Evolutionary conservation across 2,113 vertebrate species (phyloP).

Genomic region (Struthio camelus): DNA sequence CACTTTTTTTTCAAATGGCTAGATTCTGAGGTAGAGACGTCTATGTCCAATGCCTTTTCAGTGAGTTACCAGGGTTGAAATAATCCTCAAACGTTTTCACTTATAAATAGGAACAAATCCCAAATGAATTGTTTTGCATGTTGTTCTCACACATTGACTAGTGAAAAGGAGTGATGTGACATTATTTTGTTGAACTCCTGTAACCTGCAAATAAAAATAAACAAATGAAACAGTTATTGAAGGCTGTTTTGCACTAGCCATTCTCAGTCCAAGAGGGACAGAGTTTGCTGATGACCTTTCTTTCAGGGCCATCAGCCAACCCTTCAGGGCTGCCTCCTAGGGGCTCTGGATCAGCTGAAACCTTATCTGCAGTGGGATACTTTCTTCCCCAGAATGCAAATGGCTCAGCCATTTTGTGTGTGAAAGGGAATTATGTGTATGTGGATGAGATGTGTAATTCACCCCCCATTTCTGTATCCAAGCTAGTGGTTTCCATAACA

Average conservation of each 20-base stretch:
- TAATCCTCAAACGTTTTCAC: background rate
- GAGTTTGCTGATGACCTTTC: background rate
- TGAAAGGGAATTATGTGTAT: background rate
- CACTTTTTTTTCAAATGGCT: background rate
- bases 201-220: background rate
- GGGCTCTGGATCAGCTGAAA: background rate
- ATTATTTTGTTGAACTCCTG: background rate
- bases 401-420: background rate
- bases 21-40: background rate
- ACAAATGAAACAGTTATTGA: background rate
- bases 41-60: background rate
- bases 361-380: background rate
- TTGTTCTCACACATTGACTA: background rate
- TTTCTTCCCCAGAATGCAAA: background rate
- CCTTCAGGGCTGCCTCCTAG: background rate
- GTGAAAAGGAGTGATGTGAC: background rate
- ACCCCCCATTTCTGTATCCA: background rate
- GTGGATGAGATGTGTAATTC: background rate
- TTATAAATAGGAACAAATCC: background rate
- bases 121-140: background rate
- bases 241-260: background rate
- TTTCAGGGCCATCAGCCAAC: background rate
- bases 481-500: conserved; percentile 28
- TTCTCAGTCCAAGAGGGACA: background rate
- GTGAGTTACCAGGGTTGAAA: background rate